A percentile compares a stretch with the other conserved stretches of the same genome.
Evolutionary conservation across 2,113 vertebrate species (phyloP).

Genomic region (Dryoscopus gambensis): DNA sequence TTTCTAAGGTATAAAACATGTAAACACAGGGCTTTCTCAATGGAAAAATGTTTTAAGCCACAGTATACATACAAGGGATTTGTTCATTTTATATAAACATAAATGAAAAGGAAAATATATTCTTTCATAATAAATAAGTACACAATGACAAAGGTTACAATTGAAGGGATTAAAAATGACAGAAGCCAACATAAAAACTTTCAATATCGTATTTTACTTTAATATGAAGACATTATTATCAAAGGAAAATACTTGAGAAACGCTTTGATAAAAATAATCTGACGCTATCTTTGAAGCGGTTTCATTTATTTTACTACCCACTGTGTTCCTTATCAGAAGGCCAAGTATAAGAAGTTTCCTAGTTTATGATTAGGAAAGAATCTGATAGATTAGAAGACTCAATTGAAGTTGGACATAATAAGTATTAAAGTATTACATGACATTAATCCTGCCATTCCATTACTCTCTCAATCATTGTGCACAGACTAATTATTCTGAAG

Average conservation of each 20-base stretch:
- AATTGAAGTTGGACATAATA: conserved; percentile 97
- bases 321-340: conserved; percentile 89
- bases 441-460: conserved; percentile 97
- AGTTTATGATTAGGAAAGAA: conserved; percentile 91
- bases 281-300: conserved; percentile 88
- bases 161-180: conserved; percentile 76
- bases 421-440: conserved; percentile 99
- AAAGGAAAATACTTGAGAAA: conserved; percentile 81
- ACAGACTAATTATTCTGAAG: conserved; percentile 92
- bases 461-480: conserved; percentile 87
- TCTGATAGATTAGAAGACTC: conserved; percentile 90
- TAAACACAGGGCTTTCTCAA: conserved; percentile 52
- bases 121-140: conserved; percentile 70
- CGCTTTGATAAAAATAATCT: conserved; percentile 90
- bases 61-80: conserved; percentile 38
- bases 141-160: conserved; percentile 68
- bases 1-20: conserved; percentile 57
- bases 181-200: conserved; percentile 78
- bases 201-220: conserved; percentile 76
- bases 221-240: conserved; percentile 84
- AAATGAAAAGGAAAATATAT: conserved; percentile 64
- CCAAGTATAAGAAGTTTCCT: conserved; percentile 92
- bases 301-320: conserved; percentile 91
- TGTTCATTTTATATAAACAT: conserved; percentile 62
- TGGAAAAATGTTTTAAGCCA: conserved; percentile 58